Evolutionary conservation across 2,797 vertebrate species (phyloP), one percentile per base, ranked within the genome.

Genomic region (Pseudocheirus occidentalis): DNA sequence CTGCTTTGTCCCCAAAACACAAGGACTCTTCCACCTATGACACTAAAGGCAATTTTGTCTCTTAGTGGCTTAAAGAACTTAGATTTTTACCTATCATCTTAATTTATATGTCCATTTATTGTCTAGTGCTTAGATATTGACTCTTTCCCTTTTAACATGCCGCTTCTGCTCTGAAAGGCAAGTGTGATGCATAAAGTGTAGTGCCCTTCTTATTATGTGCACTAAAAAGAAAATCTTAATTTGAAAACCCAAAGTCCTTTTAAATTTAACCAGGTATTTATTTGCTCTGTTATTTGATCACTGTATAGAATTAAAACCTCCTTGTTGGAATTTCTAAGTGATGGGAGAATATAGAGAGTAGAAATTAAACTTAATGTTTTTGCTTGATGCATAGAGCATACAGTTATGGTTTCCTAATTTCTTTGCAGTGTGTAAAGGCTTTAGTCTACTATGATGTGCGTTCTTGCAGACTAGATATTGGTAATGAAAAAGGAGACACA

Each of bases 401-500:
- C 52, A 27, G 7, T 28, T 27, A n/a, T 0, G 1, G 0, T 91
- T 53, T 91, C 62, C 91, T 24, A 0, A 1, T 97, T 91, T 97
- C 97, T 96, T 97, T 90, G 92, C 97, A 99, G 99, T 99, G 99
- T 52, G 99, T 99, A 98, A 99, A 99, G 99, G 99, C 99, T 46
- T 96, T 99, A 98, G 99, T 99, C 90, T 99, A 99, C 98, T 99
- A 99, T 4, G 99, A 99, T 50, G 97, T 99, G 93, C 99, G 99
- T 93, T 98, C 98, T 10, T 99, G 99, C 96, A 99, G 98, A 0
- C 98, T 99, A 96, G 99, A 99, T 94, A 98, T 99, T 90, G 99
- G 99, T 94, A 99, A 99, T 1, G 99, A 99, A 93, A 99, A 99
- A 97, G 99, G 99, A n/a, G 99, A 99, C 98, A 99, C 99, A 0